Conservation (phyloP, 2,888 invertebrate genomes). For the Caenorhabditis sp. region DNA sequence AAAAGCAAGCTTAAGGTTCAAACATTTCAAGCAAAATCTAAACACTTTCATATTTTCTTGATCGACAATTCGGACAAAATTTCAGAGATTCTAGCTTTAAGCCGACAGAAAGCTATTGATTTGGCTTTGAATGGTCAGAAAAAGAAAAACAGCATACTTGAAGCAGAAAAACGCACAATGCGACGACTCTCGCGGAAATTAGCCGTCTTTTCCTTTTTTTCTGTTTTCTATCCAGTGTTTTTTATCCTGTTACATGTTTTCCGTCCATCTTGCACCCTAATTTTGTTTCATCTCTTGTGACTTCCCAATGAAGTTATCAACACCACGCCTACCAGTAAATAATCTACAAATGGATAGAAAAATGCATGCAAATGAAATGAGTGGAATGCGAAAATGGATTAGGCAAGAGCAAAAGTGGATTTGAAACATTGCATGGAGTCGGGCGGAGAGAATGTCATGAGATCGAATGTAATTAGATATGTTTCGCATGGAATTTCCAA, state of each 20-base stretch:
- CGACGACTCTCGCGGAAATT: slow-evolving; percentile 38
- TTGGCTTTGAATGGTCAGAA: slow-evolving; percentile 31
- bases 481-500: slow-evolving; percentile 44
- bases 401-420: slow-evolving; percentile 43
- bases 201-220: slow-evolving; percentile 21
- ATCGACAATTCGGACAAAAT: too few relatives aligned
- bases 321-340: slow-evolving; percentile 12
- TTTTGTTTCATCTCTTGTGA: slow-evolving; percentile 21
- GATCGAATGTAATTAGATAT: slow-evolving; percentile 54
- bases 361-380: not conserved
- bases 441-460: slow-evolving; percentile 13
- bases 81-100: not conserved
- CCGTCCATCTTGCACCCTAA: slow-evolving; percentile 23
- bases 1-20: slow-evolving; percentile 23
- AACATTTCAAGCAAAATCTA: slow-evolving; percentile 6
- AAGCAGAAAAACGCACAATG: slow-evolving; percentile 24
- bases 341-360: slow-evolving; percentile 20
- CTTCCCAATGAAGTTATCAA: slow-evolving; percentile 13
- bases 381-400: slow-evolving; percentile 9
- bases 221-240: slow-evolving; percentile 24
- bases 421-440: slow-evolving; percentile 30
- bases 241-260: too few relatives aligned
- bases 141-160: slow-evolving; percentile 33
- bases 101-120: slow-evolving; percentile 21
- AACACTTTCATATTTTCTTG: not conserved